Conservation (phyloP, 1,140 invertebrate species). For the Drosophila burlai region DNA sequence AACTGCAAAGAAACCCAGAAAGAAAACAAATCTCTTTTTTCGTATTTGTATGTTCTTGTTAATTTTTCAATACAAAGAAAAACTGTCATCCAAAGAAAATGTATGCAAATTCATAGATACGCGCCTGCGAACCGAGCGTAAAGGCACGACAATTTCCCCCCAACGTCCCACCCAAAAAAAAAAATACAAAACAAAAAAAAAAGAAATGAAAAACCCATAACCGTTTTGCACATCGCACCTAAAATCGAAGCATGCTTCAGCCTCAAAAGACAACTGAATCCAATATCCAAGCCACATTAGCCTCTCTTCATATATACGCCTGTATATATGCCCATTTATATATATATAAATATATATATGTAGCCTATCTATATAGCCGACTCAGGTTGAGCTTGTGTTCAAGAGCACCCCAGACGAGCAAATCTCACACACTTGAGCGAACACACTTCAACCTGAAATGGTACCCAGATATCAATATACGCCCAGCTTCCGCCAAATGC, state of each 20-base stretch:
- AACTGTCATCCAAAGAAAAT: slow-evolving; percentile 85
- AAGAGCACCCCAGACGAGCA: slow-evolving; percentile 52
- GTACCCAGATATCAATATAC: slow-evolving; percentile 85
- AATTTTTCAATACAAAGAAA: slow-evolving; percentile 82
- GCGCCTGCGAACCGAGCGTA: slow-evolving; percentile 54
- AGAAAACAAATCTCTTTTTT: slow-evolving; percentile 84
- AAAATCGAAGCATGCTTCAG: slow-evolving; percentile 78
- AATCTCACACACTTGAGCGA: slow-evolving; percentile 60
- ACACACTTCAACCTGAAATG: slow-evolving; percentile 81
- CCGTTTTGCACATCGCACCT: slow-evolving; percentile 53
- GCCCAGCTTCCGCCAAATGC: slow-evolving; percentile 82
- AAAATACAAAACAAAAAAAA: slow-evolving; percentile 3
- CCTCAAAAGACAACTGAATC: slow-evolving; percentile 40
- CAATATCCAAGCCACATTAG: slow-evolving; percentile 52
- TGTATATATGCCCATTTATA: slow-evolving; percentile 34
- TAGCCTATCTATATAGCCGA: slow-evolving; percentile 39
- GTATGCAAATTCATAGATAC: slow-evolving; percentile 84
- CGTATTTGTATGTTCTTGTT: slow-evolving; percentile 85
- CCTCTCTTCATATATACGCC: slow-evolving; percentile 39
- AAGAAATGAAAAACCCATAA: slow-evolving; percentile 13
- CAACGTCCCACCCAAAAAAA: slow-evolving; percentile 28
- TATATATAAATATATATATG: slow-evolving; percentile 9
- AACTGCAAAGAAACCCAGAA: slow-evolving; percentile 45
- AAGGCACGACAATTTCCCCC: slow-evolving; percentile 74
- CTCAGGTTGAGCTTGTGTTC: slow-evolving; percentile 79